Conservation (phyloP, 2,888 invertebrate species). For the Graphium colonna region DNA sequence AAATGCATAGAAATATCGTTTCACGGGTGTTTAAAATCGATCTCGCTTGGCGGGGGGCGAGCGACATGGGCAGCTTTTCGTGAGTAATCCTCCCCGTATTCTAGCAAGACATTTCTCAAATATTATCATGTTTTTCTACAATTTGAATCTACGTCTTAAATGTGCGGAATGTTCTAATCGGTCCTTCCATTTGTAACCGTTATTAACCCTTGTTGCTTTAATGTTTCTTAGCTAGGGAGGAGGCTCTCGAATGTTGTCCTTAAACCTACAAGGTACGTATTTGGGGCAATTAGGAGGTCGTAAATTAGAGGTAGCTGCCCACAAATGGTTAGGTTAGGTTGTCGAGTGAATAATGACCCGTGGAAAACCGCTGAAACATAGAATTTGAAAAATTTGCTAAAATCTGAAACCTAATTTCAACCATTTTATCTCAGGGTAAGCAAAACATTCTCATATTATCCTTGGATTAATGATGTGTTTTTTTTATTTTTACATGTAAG, state of each 20-base stretch:
- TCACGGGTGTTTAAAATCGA: conserved; percentile 62
- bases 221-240: no score
- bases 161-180: conserved; percentile 2
- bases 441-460: no score
- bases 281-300: conserved; percentile 72
- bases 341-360: conserved; percentile 71
- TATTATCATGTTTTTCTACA: conserved; percentile 33
- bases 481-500: no score
- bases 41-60: conserved; percentile 47
- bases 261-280: no score
- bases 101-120: conserved; percentile 41
- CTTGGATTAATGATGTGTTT: no score
- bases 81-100: no score
- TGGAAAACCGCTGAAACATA: conserved; percentile 50
- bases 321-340: conserved; percentile 71
- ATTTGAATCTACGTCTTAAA: conserved; percentile 8
- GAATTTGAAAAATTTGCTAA: conserved; percentile 39
- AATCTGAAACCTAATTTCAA: no score
- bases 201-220: conserved; percentile 5
- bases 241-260: background rate
- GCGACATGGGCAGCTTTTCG: conserved; percentile 44
- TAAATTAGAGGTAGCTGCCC: conserved; percentile 73
- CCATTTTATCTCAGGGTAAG: no score
- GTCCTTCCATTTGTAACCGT: no score
- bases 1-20: conserved; percentile 44